Evolutionary conservation across 2,113 vertebrate species (phyloP).

Genomic region (Chaetops frenatus): DNA sequence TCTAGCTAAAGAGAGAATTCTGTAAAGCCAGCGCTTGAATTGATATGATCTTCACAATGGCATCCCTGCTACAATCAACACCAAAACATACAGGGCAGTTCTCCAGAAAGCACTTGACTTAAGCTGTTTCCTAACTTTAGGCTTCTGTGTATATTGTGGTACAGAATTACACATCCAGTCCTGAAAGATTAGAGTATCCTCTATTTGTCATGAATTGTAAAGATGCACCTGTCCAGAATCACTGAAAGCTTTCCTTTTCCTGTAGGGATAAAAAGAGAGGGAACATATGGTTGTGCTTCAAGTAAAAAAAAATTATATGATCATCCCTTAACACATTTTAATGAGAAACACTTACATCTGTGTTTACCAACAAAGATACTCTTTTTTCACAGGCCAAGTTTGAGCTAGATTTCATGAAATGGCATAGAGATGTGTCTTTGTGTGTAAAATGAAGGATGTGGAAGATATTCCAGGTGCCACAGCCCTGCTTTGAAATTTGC

Average conservation of each 20-base stretch:
- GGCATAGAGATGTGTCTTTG: background rate
- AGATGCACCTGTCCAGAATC: background rate
- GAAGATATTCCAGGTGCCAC: background rate
- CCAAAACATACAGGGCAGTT: background rate
- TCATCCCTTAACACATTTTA: background rate
- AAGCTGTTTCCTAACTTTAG: background rate
- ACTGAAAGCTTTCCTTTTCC: background rate
- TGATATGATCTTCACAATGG: background rate
- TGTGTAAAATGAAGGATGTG: background rate
- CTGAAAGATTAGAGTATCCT: background rate
- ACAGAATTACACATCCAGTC: background rate
- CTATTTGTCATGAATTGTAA: background rate
- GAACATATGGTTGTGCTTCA: background rate
- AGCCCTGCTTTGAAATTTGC: background rate
- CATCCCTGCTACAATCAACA: background rate
- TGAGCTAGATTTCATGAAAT: background rate
- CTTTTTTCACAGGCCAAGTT: background rate
- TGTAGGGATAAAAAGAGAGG: background rate
- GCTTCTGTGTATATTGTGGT: background rate
- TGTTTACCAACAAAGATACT: background rate
- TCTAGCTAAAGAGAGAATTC: background rate
- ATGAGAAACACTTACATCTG: background rate
- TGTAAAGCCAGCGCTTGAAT: background rate
- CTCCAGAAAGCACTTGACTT: background rate
- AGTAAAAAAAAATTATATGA: background rate